phyloP scores from a whole-genome alignment of 2,113 vertebrate genomes.

The Prunella fulvescens region DNA sequence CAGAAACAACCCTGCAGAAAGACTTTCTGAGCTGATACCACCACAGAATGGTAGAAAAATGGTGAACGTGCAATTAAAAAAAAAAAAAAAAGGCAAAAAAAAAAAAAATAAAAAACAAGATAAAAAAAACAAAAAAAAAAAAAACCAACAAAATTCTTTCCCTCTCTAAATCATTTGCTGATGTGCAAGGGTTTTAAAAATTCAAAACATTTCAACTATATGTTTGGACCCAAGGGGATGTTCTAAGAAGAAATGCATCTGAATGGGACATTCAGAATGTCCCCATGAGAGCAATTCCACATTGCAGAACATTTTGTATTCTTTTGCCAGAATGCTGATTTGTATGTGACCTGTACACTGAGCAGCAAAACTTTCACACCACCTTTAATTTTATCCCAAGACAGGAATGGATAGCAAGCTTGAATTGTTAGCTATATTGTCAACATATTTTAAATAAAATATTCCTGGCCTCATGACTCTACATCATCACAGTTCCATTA shows the following conservation, averaged over 20 bases:
- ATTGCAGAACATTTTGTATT: background rate
- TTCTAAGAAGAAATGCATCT: background rate
- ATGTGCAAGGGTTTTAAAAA: background rate
- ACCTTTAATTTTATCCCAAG: background rate
- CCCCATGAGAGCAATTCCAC: slow-evolving; percentile 1
- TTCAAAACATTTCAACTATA: background rate
- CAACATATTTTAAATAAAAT: background rate
- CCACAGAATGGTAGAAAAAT: background rate
- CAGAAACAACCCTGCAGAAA: background rate
- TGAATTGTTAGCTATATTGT: background rate
- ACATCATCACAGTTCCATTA: background rate
- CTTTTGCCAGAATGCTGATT: background rate
- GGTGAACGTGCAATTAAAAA: background rate
- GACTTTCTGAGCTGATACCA: background rate
- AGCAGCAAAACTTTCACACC: background rate
- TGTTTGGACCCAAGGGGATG: background rate
- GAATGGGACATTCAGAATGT: background rate
- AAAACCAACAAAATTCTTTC: too few species aligned
- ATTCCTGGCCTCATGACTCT: background rate
- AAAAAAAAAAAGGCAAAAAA: background rate
- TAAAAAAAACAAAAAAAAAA: background rate
- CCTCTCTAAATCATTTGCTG: too few species aligned
- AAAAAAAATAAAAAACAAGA: rapidly evolving
- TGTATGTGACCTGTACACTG: background rate
- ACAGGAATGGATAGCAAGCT: background rate